Evolutionary conservation across 2,797 vertebrate species (phyloP), one percentile per base, ranked within the genome.

Genomic region (Prionace glauca): DNA sequence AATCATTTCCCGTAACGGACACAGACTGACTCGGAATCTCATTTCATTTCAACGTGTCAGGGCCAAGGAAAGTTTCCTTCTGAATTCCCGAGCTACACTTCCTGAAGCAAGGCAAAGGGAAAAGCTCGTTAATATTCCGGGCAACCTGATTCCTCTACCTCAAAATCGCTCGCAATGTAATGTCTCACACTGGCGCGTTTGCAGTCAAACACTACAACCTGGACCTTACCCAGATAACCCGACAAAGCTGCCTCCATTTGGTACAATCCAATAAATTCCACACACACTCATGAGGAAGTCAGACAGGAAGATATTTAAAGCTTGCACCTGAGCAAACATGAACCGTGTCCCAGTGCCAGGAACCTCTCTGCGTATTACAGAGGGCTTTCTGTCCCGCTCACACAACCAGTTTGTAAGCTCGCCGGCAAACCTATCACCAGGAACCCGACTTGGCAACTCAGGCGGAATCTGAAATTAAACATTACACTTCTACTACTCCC

Each of bases 321-420:
- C 69, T 32, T 24, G 93, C 93, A 94, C 93, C 93, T 94, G 93
- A 74, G 93, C 72, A 94, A 94, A 94, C 45, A 94, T 50, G 12
- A 50, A 50, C 24, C 24, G 50, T 18, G 26, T 74, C 71, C 45
- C 69, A n/a, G 1, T 29, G 93, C 93, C 93, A 94, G 41, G 3
- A 32, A 32, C 74, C 71, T 74, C 45, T 72, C 32, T 72, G 7
- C 4, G 36, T 20, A 36, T 24, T 45, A 94, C 93, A 94, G 93
- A 74, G 93, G 8, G 69, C 11, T 74, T 74, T 94, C 69, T 94
- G 93, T 94, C 41, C 45, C 20, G 12, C 71, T 74, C 24, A 94
- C 93, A 94, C 41, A 94, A 94, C 69, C 71, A 56, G 71, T 94
- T 94, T 29, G 74, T 74, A 69, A 94, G 41, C 93, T 56, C 5